Conservation (phyloP, 64 coral and sea anemone genomes). For the Montipora sp. region DNA sequence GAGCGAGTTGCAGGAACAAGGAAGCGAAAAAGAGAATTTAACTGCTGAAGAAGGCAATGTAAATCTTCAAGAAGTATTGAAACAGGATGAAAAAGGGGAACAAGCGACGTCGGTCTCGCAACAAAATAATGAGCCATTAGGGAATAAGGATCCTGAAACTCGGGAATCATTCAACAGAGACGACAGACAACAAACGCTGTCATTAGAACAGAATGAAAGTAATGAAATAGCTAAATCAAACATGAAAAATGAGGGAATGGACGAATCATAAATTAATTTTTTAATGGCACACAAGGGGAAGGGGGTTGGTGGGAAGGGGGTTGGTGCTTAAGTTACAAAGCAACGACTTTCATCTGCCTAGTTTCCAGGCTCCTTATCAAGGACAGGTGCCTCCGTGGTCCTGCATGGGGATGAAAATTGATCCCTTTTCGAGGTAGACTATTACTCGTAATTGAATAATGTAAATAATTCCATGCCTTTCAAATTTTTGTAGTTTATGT, state of each 20-base stretch:
- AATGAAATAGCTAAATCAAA: background rate
- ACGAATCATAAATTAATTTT: conserved; percentile 4
- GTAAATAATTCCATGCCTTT: background rate
- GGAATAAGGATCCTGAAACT: background rate
- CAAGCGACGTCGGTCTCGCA: background rate
- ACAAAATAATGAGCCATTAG: background rate
- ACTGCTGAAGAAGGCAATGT: background rate
- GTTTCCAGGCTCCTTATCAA: background rate
- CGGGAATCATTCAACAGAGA: background rate
- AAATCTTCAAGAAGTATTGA: background rate
- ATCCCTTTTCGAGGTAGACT: background rate
- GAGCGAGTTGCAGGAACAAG: background rate
- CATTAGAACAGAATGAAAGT: background rate
- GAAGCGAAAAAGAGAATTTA: background rate
- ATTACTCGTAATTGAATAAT: background rate
- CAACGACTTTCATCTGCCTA: too few relatives aligned
- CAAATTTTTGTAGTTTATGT: too few relatives aligned
- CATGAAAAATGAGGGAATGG: background rate
- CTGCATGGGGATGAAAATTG: background rate
- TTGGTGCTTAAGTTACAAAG: too few relatives aligned
- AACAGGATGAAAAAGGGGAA: background rate
- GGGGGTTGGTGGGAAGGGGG: too few relatives aligned
- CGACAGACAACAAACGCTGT: background rate
- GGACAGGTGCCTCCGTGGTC: too few relatives aligned
- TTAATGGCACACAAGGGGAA: background rate